Conservation (phyloP, 2,797 vertebrate species). For the Anas georgica region DNA sequence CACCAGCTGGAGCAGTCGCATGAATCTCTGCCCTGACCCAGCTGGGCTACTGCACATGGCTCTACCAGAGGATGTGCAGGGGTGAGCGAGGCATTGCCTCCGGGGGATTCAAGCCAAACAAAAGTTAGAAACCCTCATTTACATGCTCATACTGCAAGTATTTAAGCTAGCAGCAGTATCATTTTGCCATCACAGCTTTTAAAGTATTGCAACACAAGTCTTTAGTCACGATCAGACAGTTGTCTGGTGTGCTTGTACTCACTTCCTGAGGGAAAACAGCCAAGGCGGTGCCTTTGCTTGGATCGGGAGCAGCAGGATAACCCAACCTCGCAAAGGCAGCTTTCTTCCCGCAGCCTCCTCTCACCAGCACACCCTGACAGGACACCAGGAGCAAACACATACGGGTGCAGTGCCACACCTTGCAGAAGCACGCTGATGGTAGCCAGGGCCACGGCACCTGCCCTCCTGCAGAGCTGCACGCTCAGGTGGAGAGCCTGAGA, state of each 20-base stretch:
- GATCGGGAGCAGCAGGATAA: neutral
- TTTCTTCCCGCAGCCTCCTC: neutral
- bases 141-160: accelerated
- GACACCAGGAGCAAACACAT: neutral
- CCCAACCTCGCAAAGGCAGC: neutral
- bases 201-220: neutral
- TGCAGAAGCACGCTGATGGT: neutral
- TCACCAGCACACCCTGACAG: accelerated
- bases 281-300: neutral
- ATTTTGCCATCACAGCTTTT: neutral
- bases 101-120: accelerated
- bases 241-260: accelerated
- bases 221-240: neutral
- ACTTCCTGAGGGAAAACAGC: neutral
- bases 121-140: accelerated
- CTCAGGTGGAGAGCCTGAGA: neutral
- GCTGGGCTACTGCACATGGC: accelerated
- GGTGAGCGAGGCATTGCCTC: neutral
- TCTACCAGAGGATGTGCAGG: neutral
- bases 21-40: neutral
- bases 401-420: neutral
- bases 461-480: neutral
- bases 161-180: neutral
- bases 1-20: neutral
- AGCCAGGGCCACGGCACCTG: neutral